Evolutionary conservation across 2,888 invertebrate species (phyloP), one percentile per base, ranked within the genome.

Genomic region (Brenthis hecate): DNA sequence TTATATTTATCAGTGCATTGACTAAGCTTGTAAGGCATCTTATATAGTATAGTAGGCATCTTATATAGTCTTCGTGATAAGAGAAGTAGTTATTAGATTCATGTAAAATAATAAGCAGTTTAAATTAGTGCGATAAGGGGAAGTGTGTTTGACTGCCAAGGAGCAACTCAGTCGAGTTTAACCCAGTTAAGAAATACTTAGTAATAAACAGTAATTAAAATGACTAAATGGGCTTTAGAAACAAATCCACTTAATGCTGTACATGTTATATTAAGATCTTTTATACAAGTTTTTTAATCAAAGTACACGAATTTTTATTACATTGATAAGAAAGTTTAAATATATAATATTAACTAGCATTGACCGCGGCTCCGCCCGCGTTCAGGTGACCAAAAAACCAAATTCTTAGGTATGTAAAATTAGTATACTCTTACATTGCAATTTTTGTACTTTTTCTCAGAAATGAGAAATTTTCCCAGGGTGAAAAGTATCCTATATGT

Each of bases 11-110:
- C 63, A 73, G 65, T 74, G 72, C 66, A 72, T 58, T 48, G 65
- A 55, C 68, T 67, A 60, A 61, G 56, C 71, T 73, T 60, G 56
- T 63, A 60, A 68, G 71, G 66, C 71, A 70, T 73, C 72, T 77
- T 78, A 77, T 76, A 77, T 75, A 77, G 68, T 43, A 11, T 43
- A 11, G 2, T 43, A 11, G 11, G 55, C 19, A 19, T 19, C 19
- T 19, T 19, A 19, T 19, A 19, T 19, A 19, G 19, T 19, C 61
- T 70, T 62, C 57, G 64, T 72, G 77, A 77, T 77, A 77, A 76
- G 72, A 71, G 50, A 60, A 69, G 70, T 72, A 69, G 73, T 70
- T 60, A 70, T 55, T 61, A 72, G 62, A 56, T 66, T 72, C 62
- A 73, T 69, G 70, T 66, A 66, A 69, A 74, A 73, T 50, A 55